Evolutionary conservation across 1,140 invertebrate genomes (phyloP).

Genomic region (Cydia splendana): DNA sequence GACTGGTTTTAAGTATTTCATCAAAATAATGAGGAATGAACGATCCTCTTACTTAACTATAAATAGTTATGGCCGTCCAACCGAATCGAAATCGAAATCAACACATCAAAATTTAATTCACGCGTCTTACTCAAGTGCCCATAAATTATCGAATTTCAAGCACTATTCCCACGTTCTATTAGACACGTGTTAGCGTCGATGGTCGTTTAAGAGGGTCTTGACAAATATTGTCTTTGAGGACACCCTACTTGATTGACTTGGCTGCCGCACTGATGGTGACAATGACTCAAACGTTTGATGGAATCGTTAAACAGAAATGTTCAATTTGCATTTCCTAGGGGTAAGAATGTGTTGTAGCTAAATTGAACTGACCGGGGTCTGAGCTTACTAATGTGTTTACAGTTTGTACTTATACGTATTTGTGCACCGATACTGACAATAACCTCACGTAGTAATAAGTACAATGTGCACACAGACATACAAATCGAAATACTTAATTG

Average conservation of each 20-base stretch:
- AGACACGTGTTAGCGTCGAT: conserved; percentile 32
- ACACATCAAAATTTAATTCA: conserved; percentile 26
- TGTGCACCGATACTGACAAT: no score
- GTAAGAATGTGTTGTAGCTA: neutral
- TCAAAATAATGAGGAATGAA: neutral
- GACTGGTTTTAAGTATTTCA: neutral
- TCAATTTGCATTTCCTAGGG: conserved; percentile 10
- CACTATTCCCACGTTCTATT: conserved; percentile 29
- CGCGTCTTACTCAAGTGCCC: conserved; percentile 26
- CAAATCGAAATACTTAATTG: no score
- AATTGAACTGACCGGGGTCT: neutral
- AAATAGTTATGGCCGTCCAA: neutral
- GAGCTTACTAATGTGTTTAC: no score
- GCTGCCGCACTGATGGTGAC: neutral
- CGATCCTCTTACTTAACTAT: neutral
- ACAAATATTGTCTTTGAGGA: conserved; percentile 32
- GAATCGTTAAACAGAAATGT: conserved; percentile 11
- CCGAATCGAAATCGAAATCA: conserved; percentile 12
- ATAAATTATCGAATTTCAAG: conserved; percentile 20
- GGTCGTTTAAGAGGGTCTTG: conserved; percentile 19
- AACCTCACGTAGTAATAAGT: no score
- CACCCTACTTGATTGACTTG: conserved; percentile 30
- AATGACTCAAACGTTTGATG: conserved; percentile 7
- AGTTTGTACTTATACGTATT: no score
- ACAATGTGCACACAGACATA: no score